Percentiles rank a stretch among this genome's conserved stretches.
Conservation (phyloP, 1,140 invertebrate genomes). For the Oscheius sp. region DNA sequence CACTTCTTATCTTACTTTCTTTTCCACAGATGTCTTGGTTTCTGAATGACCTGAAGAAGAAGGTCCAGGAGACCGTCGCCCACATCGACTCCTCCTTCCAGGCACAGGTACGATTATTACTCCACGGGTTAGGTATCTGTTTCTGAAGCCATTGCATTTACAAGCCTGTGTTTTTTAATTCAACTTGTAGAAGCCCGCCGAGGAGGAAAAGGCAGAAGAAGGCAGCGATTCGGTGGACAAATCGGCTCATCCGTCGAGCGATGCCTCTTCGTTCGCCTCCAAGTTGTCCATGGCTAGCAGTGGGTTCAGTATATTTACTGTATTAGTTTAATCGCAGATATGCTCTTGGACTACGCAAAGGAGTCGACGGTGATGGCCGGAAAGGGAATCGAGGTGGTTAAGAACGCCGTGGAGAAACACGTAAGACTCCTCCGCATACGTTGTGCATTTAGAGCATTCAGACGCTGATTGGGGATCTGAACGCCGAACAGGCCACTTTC, state of each 20-base stretch:
- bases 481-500: conserved; percentile 38
- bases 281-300: background rate
- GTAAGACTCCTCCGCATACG: conserved; percentile 13
- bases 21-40: conserved; percentile 23
- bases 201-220: conserved; percentile 3
- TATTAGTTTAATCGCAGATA: background rate
- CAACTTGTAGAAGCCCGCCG: too few relatives aligned
- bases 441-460: conserved; percentile 34
- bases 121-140: background rate
- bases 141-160: too few relatives aligned
- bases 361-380: conserved; percentile 13
- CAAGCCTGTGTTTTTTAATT: too few relatives aligned
- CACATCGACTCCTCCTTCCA: conserved; percentile 15
- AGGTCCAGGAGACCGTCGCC: conserved; percentile 7
- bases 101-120: background rate
- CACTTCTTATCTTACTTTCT: too few relatives aligned
- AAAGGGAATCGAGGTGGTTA: conserved; percentile 23
- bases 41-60: conserved; percentile 23
- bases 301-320: background rate
- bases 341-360: conserved; percentile 22
- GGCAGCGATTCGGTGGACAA: background rate
- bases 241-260: background rate
- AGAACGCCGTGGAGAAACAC: conserved; percentile 27
- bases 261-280: background rate
- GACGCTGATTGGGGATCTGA: conserved; percentile 33